Conservation (phyloP, 2,888 invertebrate genomes). For the Stenichneumon culpator region DNA sequence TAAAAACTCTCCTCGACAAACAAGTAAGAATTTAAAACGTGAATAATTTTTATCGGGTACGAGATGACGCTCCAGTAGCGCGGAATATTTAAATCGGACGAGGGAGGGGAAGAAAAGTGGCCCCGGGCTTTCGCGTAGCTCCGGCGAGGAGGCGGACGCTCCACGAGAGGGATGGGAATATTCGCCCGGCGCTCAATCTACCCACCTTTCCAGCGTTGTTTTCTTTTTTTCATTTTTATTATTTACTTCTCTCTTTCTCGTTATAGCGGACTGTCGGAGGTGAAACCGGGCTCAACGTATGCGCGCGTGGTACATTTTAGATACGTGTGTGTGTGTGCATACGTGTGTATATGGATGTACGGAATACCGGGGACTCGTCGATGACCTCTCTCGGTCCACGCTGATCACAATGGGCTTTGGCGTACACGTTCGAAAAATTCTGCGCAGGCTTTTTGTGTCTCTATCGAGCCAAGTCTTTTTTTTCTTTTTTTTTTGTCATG, state of each 20-base stretch:
- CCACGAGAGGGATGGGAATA: slow-evolving; percentile 28
- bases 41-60: slow-evolving; percentile 59
- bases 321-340: slow-evolving; percentile 1
- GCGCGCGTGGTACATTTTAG: slow-evolving; percentile 43
- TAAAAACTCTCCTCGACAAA: slow-evolving; percentile 19
- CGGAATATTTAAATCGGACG: slow-evolving; percentile 58
- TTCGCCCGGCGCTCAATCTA: slow-evolving; percentile 42
- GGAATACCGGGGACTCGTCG: slow-evolving; percentile 43
- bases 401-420: slow-evolving; percentile 59
- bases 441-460: slow-evolving; percentile 64
- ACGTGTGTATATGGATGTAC: not conserved
- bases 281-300: slow-evolving; percentile 28
- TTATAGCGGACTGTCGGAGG: slow-evolving; percentile 31
- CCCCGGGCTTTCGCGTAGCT: slow-evolving; percentile 11
- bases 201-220: slow-evolving; percentile 25
- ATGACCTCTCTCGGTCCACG: slow-evolving; percentile 61
- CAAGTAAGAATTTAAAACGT: slow-evolving; percentile 52
- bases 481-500: not conserved
- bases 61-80: slow-evolving; percentile 39
- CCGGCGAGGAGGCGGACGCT: slow-evolving; percentile 11
- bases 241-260: slow-evolving; percentile 28
- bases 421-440: slow-evolving; percentile 54
- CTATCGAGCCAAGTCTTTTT: slow-evolving; percentile 57
- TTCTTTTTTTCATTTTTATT: not conserved
- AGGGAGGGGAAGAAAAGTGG: not conserved